A percentile compares a stretch with the other conserved stretches of the same genome.
Evolutionary conservation across 1,140 invertebrate genomes (phyloP).

Genomic region (Zaprionus lachaisei): DNA sequence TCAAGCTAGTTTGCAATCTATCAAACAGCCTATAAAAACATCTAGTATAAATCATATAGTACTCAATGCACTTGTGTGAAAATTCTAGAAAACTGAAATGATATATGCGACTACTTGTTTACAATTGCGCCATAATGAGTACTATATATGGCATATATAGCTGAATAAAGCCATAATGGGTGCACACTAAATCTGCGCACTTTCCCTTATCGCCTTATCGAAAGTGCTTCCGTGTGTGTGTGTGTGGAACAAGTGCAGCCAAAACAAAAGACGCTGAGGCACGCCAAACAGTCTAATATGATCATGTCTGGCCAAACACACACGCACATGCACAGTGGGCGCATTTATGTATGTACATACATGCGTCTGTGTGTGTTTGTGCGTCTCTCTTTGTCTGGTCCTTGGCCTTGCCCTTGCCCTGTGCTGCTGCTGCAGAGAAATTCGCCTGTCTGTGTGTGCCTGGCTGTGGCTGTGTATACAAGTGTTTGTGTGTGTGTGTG

Average conservation of each 20-base stretch:
- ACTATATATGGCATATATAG: background rate
- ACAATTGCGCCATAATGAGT: background rate
- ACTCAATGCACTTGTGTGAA: background rate
- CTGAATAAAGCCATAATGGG: background rate
- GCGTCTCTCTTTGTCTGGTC: conserved; percentile 68
- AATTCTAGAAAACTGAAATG: background rate
- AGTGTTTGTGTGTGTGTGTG: background rate
- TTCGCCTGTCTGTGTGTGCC: conserved; percentile 1
- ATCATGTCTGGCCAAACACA: conserved; percentile 46
- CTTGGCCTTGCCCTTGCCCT: conserved; percentile 66
- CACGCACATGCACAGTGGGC: background rate
- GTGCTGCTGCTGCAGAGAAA: background rate
- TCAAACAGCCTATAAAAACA: too few species aligned
- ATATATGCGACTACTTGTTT: background rate
- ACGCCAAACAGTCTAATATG: conserved; percentile 52
- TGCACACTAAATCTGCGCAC: background rate
- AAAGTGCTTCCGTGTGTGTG: background rate
- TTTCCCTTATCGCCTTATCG: conserved; percentile 22
- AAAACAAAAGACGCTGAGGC: conserved; percentile 22
- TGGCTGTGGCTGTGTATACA: background rate
- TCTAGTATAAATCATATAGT: background rate
- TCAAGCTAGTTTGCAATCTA: too few species aligned
- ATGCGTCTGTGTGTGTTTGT: background rate
- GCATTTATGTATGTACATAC: background rate
- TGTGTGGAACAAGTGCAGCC: conserved; percentile 23